These are phyloP conservation scores for Phyllopteryx taeniolatus DNA, from an alignment of 2,113 vertebrate species.

Conservation along the genomic window DNA sequence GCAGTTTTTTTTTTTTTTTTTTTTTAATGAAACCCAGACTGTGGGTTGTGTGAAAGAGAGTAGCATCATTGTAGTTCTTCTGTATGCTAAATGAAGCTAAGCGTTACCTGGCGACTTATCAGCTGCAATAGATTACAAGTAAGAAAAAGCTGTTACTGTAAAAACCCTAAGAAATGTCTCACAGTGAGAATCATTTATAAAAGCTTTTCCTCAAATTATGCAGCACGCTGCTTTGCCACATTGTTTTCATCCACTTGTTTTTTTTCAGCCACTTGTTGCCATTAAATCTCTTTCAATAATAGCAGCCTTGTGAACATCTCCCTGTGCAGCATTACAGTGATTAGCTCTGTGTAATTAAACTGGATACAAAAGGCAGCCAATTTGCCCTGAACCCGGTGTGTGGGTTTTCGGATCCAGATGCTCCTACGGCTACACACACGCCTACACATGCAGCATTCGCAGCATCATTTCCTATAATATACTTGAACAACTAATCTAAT, in stretches of 20 bases:
- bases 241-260: no score
- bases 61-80: no score
- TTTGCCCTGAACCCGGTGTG: slow-evolving; percentile 41
- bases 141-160: no score
- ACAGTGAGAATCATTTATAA: not conserved
- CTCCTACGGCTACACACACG: slow-evolving; percentile 16
- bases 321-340: slow-evolving; percentile 22
- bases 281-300: not conserved
- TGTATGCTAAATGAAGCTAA: no score
- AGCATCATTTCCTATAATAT: slow-evolving; percentile 23
- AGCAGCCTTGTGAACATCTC: slow-evolving; percentile 33
- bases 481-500: slow-evolving; percentile 16
- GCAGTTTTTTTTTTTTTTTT: no score
- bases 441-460: slow-evolving; percentile 13
- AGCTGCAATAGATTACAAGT: no score
- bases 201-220: not conserved
- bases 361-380: slow-evolving; percentile 43
- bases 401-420: slow-evolving; percentile 40
- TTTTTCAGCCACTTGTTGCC: not conserved
- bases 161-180: no score
- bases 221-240: not conserved
- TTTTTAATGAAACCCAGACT: no score
- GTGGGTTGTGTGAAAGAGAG: no score
- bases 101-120: no score
- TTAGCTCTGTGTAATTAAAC: slow-evolving; percentile 51